A percentile compares a stretch with the other conserved stretches of the same genome.
phyloP scores from a whole-genome alignment of 35 echinoderm and acorn worm genomes.

The Hemicentrotus pulcherrimus region DNA sequence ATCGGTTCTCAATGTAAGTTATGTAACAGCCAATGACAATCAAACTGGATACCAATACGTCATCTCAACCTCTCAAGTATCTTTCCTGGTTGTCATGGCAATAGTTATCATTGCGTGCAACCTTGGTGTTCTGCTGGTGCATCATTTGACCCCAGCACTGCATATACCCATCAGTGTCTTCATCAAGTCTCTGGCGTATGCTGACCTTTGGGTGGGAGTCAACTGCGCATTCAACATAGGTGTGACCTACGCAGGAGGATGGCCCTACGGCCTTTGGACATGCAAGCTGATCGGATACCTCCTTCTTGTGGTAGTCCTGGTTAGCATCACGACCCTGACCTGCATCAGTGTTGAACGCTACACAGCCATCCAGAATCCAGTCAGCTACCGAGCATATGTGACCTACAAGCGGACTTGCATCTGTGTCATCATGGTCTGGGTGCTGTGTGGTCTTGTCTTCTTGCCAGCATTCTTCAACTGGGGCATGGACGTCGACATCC shows the following conservation, averaged over 20 bases:
- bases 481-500: constrained; percentile 4
- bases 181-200: constrained; percentile 73
- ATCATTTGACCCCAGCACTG: constrained; percentile 55
- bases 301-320: constrained; percentile 54
- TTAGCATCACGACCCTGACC: constrained; percentile 65
- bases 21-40: background rate
- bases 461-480: constrained; percentile 63
- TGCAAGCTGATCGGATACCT: constrained; percentile 69
- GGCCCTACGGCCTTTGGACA: constrained; percentile 53
- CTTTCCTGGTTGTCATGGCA: constrained; percentile 58
- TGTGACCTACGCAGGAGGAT: constrained; percentile 52
- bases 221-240: constrained; percentile 60
- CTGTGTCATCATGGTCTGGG: constrained; percentile 56
- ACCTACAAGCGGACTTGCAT: constrained; percentile 42
- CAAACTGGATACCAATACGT: constrained; percentile 16
- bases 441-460: constrained; percentile 55
- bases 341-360: constrained; percentile 80
- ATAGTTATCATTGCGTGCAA: constrained; percentile 70
- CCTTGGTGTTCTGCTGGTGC: constrained; percentile 60
- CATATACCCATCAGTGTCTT: constrained; percentile 61
- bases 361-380: constrained; percentile 67
- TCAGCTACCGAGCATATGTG: constrained; percentile 65
- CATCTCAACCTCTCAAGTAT: constrained; percentile 28
- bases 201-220: constrained; percentile 77
- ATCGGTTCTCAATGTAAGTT: background rate